phyloP scores from a whole-genome alignment of 2,797 vertebrate species.

The Pseudopleuronectes americanus region DNA sequence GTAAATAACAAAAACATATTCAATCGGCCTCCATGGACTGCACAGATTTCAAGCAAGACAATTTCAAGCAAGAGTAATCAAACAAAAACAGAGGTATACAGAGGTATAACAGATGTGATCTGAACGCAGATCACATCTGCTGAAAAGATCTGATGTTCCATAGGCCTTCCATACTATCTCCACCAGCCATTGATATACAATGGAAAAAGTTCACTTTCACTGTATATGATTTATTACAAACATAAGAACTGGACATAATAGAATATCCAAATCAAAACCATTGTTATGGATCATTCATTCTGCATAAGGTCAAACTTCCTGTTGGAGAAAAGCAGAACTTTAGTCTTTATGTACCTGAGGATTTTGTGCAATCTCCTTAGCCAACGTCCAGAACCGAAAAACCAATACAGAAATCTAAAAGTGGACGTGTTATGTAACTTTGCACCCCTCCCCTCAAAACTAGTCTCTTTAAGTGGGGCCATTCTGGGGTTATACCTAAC shows the following conservation, averaged over 20 bases:
- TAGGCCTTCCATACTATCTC: no score
- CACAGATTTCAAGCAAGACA: neutral
- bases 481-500: slow-evolving; percentile 53
- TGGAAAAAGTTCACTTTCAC: neutral
- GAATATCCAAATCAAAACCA: neutral
- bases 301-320: neutral
- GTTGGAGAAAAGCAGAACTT: neutral
- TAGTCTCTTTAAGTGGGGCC: slow-evolving; percentile 68
- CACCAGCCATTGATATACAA: neutral
- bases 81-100: no score
- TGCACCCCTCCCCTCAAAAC: slow-evolving; percentile 60
- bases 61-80: no score
- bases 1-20: slow-evolving; percentile 56
- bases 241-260: neutral
- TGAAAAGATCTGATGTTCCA: neutral
- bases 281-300: neutral
- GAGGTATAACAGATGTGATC: no score
- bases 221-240: neutral
- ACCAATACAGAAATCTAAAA: slow-evolving; percentile 42
- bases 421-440: slow-evolving; percentile 59
- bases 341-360: neutral
- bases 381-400: slow-evolving; percentile 30
- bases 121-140: neutral
- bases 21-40: slow-evolving; percentile 11
- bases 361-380: slow-evolving; percentile 2